A percentile compares a stretch with the other conserved stretches of the same genome.
Evolutionary conservation across 2,888 invertebrate species (phyloP).

Genomic region (Masnerella sp.): DNA sequence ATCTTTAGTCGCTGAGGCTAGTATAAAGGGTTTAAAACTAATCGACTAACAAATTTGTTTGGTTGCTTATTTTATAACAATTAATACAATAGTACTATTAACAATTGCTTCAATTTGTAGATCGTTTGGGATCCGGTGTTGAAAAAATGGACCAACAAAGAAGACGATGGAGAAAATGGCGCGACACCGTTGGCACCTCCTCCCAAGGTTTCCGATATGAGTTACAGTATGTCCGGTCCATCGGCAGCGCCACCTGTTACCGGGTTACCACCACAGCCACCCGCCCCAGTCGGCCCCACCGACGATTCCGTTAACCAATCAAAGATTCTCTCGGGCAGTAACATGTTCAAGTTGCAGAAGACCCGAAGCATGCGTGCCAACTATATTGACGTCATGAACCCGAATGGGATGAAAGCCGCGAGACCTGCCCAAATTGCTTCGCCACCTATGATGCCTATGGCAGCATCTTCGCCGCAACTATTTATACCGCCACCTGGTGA

Average conservation of each 20-base stretch:
- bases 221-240: conserved; percentile 57
- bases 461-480: conserved; percentile 78
- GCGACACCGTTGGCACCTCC: conserved; percentile 82
- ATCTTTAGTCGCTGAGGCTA: too few species aligned
- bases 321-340: conserved; percentile 78
- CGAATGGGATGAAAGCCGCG: conserved; percentile 79
- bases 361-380: conserved; percentile 83
- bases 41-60: conserved; percentile 1
- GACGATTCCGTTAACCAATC: conserved; percentile 61
- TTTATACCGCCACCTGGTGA: conserved; percentile 81
- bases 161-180: conserved; percentile 83
- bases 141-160: conserved; percentile 92
- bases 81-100: too few species aligned
- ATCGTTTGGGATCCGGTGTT: conserved; percentile 95
- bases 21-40: not conserved
- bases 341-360: conserved; percentile 89
- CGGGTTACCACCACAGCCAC: conserved; percentile 7
- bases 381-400: conserved; percentile 94
- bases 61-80: not conserved
- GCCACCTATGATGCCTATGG: conserved; percentile 76
- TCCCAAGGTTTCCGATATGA: conserved; percentile 83
- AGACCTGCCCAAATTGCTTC: conserved; percentile 76
- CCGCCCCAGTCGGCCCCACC: not conserved
- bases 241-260: not conserved
- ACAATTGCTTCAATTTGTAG: too few species aligned